Evolutionary conservation across 2,888 invertebrate genomes (phyloP).

Genomic region (Merodon equestris): DNA sequence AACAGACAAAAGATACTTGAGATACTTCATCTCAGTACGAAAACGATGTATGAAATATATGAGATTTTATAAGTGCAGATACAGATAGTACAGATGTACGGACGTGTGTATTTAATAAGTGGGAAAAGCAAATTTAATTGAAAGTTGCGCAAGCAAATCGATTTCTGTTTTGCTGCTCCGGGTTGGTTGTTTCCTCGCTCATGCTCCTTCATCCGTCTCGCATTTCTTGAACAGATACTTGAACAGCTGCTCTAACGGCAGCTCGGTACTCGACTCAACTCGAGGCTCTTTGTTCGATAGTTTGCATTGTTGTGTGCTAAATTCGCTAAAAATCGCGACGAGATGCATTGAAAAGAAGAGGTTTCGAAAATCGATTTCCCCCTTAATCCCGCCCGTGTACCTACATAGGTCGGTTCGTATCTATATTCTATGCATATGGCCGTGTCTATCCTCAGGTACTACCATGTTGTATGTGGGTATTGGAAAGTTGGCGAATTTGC

Average conservation of each 20-base stretch:
- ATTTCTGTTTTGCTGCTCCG: conserved; percentile 34
- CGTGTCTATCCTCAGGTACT: background rate
- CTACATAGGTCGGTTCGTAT: conserved; percentile 25
- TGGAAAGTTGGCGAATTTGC: conserved; percentile 48
- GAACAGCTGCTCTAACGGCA: no score
- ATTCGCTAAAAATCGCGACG: conserved; percentile 8
- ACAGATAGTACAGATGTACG: no score
- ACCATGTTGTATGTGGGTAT: conserved; percentile 21
- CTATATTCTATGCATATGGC: conserved; percentile 29
- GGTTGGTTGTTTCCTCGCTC: conserved; percentile 7
- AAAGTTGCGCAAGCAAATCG: conserved; percentile 68
- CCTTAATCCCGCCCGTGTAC: no score
- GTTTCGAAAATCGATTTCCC: conserved; percentile 61
- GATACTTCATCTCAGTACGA: no score
- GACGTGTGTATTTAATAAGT: conserved; percentile 16
- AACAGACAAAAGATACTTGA: conserved; percentile 35
- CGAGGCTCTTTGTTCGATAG: conserved; percentile 21
- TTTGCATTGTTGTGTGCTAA: conserved; percentile 51
- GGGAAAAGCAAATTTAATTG: conserved; percentile 64
- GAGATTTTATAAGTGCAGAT: no score
- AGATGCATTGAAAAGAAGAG: conserved; percentile 60
- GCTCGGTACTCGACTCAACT: no score
- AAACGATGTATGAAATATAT: no score
- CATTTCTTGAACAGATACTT: conserved; percentile 1
- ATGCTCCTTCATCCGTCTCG: background rate